Evolutionary conservation across 2,113 vertebrate genomes (phyloP), one percentile per base, ranked within the genome.

Genomic region (Raja brachyura): DNA sequence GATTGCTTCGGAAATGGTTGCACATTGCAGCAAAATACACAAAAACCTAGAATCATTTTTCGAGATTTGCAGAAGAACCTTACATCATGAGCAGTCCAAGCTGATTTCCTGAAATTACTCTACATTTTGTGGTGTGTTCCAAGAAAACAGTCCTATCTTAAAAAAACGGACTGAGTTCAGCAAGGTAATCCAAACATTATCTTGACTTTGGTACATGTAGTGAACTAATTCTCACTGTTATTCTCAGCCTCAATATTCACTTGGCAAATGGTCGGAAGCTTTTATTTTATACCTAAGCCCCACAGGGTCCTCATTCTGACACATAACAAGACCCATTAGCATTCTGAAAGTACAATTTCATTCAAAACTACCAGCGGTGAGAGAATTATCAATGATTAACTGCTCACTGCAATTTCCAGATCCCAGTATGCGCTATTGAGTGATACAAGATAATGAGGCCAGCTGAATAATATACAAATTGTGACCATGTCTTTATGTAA

Each of bases 301-400:
- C 39, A 39, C 31, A 90, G 31, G 33, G 25, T 39, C 9, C 85
- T 88, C 85, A 66, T 28, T n/a, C n/a, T 25, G 6, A 48, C 66
- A 39, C 33, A 25, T 20, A 66, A 22, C n/a, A 73, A 73, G 39
- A 22, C 22, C 11, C 25, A 92, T 74, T 73, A 73, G 22, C 68
- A 54, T 92, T 70, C 11, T 39, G 39, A 74, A 92, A 54, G 28
- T 28, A 92, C 68, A 92, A 33, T 92, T 74, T 54, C 56, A 73
- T 92, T 73, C 66, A 92, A 92, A 92, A 66, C 18, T 13, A 92
- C 66, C 11, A 25, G 39, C 10, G 48, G 33, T 92, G 31, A 54
- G 33, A 92, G 73, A 88, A 63, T 66, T 88, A 88, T 63, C 83
- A 66, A 63, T 88, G 59, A 88, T 88, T 63, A 88, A 88, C 31